A percentile compares a stretch with the other conserved stretches of the same genome.
Conservation (phyloP, 2,797 vertebrate species). For the Hoplostethus atlanticus region DNA sequence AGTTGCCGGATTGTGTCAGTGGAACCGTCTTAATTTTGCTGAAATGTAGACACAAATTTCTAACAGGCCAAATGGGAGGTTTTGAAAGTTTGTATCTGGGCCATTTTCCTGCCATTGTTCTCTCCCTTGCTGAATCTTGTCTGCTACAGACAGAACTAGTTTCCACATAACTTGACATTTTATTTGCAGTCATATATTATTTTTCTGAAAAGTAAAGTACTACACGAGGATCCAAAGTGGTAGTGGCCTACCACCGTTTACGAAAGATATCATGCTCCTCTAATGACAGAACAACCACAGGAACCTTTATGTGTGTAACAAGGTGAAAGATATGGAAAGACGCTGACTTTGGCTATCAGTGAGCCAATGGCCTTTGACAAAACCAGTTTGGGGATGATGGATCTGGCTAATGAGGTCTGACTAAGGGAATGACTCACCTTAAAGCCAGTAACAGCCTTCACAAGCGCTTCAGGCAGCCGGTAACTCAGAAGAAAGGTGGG, state of each 20-base stretch:
- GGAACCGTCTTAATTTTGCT: slow-evolving; percentile 23
- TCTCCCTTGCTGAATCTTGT: slow-evolving; percentile 29
- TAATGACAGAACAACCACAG: slow-evolving; percentile 12
- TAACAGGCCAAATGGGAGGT: slow-evolving; percentile 36
- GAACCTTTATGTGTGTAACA: slow-evolving; percentile 29
- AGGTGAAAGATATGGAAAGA: slow-evolving; percentile 40
- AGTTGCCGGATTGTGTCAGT: slow-evolving; percentile 25
- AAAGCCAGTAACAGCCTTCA: slow-evolving; percentile 53
- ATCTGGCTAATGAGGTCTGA: slow-evolving; percentile 65
- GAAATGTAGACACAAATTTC: slow-evolving; percentile 28
- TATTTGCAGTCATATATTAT: slow-evolving; percentile 20
- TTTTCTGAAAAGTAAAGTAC: slow-evolving; percentile 6
- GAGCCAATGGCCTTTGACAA: slow-evolving; percentile 70
- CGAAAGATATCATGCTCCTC: slow-evolving; percentile 5
- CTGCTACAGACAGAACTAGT: slow-evolving; percentile 14
- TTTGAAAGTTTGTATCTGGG: slow-evolving; percentile 50
- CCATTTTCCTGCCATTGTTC: slow-evolving; percentile 11
- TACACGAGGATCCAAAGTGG: background rate
- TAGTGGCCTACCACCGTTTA: background rate
- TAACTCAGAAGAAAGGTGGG: slow-evolving; percentile 33
- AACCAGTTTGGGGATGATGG: slow-evolving; percentile 60
- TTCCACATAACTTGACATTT: slow-evolving; percentile 22
- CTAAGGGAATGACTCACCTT: slow-evolving; percentile 63
- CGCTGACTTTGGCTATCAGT: slow-evolving; percentile 44
- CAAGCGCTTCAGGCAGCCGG: slow-evolving; percentile 24